Evolutionary conservation across 2,888 invertebrate species (phyloP), one percentile per base, ranked within the genome.

Genomic region (Mesoligia furuncula): DNA sequence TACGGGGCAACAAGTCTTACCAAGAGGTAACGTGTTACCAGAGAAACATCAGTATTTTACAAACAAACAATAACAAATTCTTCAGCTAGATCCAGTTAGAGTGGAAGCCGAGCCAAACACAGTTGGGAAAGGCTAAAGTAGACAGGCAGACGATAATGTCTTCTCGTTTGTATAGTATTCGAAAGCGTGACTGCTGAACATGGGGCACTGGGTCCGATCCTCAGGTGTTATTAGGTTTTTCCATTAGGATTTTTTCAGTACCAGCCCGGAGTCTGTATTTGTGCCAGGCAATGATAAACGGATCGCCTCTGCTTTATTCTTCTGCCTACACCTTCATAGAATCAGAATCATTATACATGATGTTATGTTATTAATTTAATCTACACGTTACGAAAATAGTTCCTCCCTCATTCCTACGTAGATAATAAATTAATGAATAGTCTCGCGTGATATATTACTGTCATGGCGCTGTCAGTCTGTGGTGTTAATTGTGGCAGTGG

Each of bases 371-470:
- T 82, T 83, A 69, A 85, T 81, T 71, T 68, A 77, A 39, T 36
- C 61, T 36, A 39, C 59, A 42, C 66, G n/a, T 77, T 66, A 72
- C 69, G 66, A 85, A 88, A 85, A 80, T 87, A 65, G 77, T 83
- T 75, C 68, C 75, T 51, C 66, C 72, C 61, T 67, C 57, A 61
- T 79, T 79, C 67, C 79, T 74, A 62, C 76, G 77, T 77, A 72
- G 79, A 87, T 88, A 86, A 72, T 79, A 75, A 57, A 84, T 86
- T 86, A 85, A 85, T 86, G 73, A 85, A 88, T 87, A 85, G 80
- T 80, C 74, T 42, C 61, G 11, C n/a, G 87, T 83, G 81, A 88
- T 88, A 89, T 86, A 88, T 88, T 86, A 86, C 80, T 87, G 88
- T 89, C 87, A 85, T 61, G 66, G 64, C 67, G 78, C 85, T 83